Conservation (phyloP, 1,140 invertebrate genomes). For the Drosophila bocki region DNA sequence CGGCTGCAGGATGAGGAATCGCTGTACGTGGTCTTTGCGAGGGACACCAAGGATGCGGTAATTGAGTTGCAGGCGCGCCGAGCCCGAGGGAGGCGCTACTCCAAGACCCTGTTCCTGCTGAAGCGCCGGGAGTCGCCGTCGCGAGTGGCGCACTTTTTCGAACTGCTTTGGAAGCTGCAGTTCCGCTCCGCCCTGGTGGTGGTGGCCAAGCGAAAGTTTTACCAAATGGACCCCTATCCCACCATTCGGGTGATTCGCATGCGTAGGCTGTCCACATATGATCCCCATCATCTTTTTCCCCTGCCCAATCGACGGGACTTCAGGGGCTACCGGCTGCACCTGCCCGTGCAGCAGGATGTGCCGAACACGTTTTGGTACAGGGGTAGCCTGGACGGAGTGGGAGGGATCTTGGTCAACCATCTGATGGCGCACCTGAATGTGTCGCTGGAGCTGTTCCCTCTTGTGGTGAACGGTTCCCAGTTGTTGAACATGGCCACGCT, state of each 20-base stretch:
- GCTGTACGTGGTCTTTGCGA: constrained; percentile 60
- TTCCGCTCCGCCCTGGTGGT: constrained; percentile 62
- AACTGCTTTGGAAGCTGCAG: constrained; percentile 49
- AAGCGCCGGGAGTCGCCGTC: background rate
- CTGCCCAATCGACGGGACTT: constrained; percentile 17
- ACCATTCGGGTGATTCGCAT: constrained; percentile 34
- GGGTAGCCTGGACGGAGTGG: constrained; percentile 44
- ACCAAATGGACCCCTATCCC: constrained; percentile 72
- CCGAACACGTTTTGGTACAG: constrained; percentile 68
- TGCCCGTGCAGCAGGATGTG: constrained; percentile 66
- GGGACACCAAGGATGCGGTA: constrained; percentile 41
- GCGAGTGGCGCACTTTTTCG: constrained; percentile 31
- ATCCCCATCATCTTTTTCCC: constrained; percentile 45
- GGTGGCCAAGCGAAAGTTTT: constrained; percentile 35
- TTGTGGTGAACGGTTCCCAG: constrained; percentile 53
- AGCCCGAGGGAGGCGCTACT: constrained; percentile 49
- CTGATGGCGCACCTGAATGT: constrained; percentile 63
- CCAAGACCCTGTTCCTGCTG: constrained; percentile 47
- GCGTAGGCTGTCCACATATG: constrained; percentile 6
- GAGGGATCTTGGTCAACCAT: constrained; percentile 45
- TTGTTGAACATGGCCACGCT: constrained; percentile 47
- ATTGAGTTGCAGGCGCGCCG: constrained; percentile 37
- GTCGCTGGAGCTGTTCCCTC: constrained; percentile 39
- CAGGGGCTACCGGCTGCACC: constrained; percentile 48
- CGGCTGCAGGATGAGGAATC: constrained; percentile 26